Evolutionary conservation across 2,888 invertebrate genomes (phyloP).

Genomic region (Eugnorisma glareosa): DNA sequence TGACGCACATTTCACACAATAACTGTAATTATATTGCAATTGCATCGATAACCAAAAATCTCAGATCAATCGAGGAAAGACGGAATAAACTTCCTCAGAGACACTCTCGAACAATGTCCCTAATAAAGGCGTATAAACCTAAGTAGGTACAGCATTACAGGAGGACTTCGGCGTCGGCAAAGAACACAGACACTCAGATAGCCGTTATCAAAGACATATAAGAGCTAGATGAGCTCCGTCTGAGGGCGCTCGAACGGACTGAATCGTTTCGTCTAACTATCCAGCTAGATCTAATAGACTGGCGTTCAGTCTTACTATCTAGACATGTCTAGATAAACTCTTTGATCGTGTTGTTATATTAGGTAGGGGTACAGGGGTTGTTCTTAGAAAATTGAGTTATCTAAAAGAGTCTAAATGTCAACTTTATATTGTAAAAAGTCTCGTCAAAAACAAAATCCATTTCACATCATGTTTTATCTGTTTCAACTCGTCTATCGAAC

Average conservation of each 20-base stretch:
- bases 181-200: constrained; percentile 21
- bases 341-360: constrained; percentile 30
- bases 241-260: constrained; percentile 16
- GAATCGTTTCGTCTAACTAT: constrained; percentile 1
- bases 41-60: too few relatives aligned
- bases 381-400: not conserved
- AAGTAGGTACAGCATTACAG: not conserved
- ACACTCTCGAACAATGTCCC: too few relatives aligned
- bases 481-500: too few relatives aligned
- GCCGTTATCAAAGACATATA: constrained; percentile 40
- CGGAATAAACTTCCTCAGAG: not conserved
- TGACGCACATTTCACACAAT: too few relatives aligned
- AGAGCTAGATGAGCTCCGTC: constrained; percentile 14
- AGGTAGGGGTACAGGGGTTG: not conserved
- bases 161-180: not conserved
- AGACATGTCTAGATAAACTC: constrained; percentile 4
- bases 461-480: too few relatives aligned
- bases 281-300: constrained; percentile 22
- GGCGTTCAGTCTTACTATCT: constrained; percentile 9
- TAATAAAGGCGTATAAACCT: not conserved
- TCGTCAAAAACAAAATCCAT: too few relatives aligned
- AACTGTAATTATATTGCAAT: too few relatives aligned
- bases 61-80: not conserved
- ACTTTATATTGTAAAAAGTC: too few relatives aligned
- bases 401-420: not conserved